Evolutionary conservation across 2,888 invertebrate species (phyloP).

Genomic region (Azorinus chamasolen): DNA sequence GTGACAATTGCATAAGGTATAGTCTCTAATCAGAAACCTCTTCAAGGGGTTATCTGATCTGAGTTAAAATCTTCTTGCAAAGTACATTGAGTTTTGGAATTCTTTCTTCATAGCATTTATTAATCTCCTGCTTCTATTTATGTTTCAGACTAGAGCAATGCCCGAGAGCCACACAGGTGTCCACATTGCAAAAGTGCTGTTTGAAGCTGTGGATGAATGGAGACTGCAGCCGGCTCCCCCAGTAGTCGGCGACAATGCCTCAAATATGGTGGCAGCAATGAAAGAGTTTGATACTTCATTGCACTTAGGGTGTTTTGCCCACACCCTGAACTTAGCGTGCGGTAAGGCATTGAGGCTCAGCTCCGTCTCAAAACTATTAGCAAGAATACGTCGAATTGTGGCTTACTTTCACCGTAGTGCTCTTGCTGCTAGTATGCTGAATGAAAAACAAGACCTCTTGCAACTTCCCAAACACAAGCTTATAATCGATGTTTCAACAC

Average conservation of each 20-base stretch:
- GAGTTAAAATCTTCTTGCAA: too few species aligned
- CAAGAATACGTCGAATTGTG: slow-evolving; percentile 33
- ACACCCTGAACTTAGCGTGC: slow-evolving; percentile 46
- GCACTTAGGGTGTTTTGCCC: slow-evolving; percentile 46
- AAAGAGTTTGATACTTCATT: slow-evolving; percentile 8
- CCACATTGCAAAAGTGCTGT: slow-evolving; percentile 31
- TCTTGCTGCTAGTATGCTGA: slow-evolving; percentile 17
- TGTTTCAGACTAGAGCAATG: slow-evolving; percentile 34
- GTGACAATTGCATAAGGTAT: too few species aligned
- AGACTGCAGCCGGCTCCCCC: slow-evolving; percentile 10
- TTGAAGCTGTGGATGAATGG: slow-evolving; percentile 29
- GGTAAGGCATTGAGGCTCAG: slow-evolving; percentile 13
- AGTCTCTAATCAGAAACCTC: too few species aligned
- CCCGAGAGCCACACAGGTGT: slow-evolving; percentile 22
- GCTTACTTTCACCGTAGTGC: slow-evolving; percentile 38
- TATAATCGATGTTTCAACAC: slow-evolving; percentile 33
- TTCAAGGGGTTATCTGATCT: too few species aligned
- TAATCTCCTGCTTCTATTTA: too few species aligned
- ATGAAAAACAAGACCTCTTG: slow-evolving; percentile 28
- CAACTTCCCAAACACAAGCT: slow-evolving; percentile 41
- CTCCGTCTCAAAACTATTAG: slow-evolving; percentile 19
- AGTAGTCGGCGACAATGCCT: slow-evolving; percentile 43
- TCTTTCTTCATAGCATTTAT: too few species aligned
- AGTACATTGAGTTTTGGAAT: too few species aligned
- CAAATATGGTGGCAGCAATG: slow-evolving; percentile 40